A percentile compares a stretch with the other conserved stretches of the same genome.
Evolutionary conservation across 2,888 invertebrate species (phyloP).

Genomic region (Conops quadrifasciatus): DNA sequence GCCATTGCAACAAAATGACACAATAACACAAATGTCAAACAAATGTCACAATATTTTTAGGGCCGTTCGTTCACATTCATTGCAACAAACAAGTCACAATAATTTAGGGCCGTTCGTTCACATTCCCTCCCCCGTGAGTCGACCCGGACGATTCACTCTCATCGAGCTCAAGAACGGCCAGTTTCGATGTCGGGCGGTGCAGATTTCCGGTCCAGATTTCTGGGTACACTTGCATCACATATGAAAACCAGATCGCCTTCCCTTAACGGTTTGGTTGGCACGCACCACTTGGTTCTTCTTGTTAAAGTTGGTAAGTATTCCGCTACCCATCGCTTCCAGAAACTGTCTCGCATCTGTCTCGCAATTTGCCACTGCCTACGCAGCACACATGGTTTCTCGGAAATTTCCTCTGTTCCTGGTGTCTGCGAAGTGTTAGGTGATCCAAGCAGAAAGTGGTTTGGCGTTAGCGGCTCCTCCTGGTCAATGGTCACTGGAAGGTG

Average conservation of each 20-base stretch:
- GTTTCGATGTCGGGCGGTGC: conserved; percentile 45
- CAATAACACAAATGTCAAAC: neutral
- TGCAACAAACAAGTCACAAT: no score
- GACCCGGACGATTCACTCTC: conserved; percentile 35
- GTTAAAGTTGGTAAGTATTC: conserved; percentile 1
- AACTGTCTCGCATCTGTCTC: neutral
- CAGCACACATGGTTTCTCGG: neutral
- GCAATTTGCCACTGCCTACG: conserved; percentile 17
- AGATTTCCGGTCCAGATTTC: conserved; percentile 38
- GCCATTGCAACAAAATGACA: no score
- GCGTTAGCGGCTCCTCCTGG: conserved; percentile 15
- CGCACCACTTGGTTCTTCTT: conserved; percentile 29
- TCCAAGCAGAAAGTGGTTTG: neutral
- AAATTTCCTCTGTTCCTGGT: neutral
- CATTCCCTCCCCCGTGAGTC: conserved; percentile 39
- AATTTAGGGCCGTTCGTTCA: neutral
- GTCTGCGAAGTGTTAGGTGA: neutral
- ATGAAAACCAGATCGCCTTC: conserved; percentile 4
- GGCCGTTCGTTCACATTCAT: neutral
- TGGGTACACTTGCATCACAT: neutral
- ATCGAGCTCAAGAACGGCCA: conserved; percentile 63
- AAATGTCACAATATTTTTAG: neutral
- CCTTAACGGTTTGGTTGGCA: neutral
- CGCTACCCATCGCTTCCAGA: conserved; percentile 10
- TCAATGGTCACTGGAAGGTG: neutral